phyloP scores from a whole-genome alignment of 2,797 vertebrate species.

The Darevskia mixta region DNA sequence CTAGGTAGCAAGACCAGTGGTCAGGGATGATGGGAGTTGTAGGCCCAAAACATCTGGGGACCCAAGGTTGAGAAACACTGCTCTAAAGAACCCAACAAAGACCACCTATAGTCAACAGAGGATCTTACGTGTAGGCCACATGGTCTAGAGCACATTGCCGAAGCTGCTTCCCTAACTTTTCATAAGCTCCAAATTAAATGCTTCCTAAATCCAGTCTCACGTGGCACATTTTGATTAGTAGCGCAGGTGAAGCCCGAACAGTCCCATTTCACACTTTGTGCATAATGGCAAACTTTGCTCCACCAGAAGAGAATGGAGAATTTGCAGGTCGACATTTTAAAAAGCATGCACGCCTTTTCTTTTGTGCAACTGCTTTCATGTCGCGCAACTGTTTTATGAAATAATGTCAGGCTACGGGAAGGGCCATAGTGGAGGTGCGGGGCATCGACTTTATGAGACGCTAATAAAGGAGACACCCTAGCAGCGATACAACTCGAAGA shows the following conservation, averaged over 20 bases:
- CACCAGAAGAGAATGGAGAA: background rate
- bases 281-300: fast-evolving
- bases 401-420: background rate
- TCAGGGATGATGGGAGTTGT: too few species aligned
- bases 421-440: background rate
- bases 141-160: background rate
- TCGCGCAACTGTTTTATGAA: conserved; percentile 11
- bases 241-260: background rate
- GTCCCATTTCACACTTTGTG: background rate
- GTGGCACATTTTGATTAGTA: background rate
- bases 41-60: too few species aligned
- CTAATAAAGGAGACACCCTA: conserved; percentile 13
- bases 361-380: background rate
- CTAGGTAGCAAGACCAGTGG: too few species aligned
- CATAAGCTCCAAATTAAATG: background rate
- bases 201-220: background rate
- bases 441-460: background rate
- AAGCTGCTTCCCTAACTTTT: background rate
- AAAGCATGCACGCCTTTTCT: background rate
- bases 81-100: background rate
- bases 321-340: background rate
- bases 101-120: background rate
- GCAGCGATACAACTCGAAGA: background rate
- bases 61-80: background rate
- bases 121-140: background rate